Conservation (phyloP, 2,797 vertebrate species). For the Pangasius djambal region DNA sequence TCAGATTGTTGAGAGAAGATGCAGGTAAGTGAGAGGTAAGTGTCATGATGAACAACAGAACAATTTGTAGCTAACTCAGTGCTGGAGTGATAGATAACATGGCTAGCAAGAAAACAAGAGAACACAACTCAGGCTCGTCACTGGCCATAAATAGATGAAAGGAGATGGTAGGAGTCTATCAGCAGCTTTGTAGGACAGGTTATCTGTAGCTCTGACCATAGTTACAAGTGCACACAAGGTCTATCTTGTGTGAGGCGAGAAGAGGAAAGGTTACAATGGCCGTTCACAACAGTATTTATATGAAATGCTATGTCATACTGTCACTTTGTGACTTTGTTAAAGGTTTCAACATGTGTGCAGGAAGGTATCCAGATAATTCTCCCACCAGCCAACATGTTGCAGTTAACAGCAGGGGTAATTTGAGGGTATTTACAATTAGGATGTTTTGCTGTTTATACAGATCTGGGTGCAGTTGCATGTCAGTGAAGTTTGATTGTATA, state of each 20-base stretch:
- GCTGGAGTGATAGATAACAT: not conserved
- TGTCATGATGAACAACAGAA: not conserved
- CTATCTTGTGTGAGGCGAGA: not conserved
- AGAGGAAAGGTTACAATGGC: not conserved
- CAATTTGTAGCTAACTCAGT: not conserved
- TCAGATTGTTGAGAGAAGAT: not conserved
- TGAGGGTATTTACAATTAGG: too few relatives aligned
- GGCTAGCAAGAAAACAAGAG: not conserved
- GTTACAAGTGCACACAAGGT: not conserved
- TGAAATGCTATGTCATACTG: not conserved
- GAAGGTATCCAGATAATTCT: not conserved
- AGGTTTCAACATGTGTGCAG: not conserved
- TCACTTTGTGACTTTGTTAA: not conserved
- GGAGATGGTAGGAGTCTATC: not conserved
- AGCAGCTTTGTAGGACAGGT: not conserved
- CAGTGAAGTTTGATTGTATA: too few relatives aligned
- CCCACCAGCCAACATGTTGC: too few relatives aligned
- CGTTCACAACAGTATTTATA: not conserved
- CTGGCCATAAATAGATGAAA: not conserved
- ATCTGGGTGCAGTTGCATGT: too few relatives aligned
- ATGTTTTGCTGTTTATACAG: too few relatives aligned
- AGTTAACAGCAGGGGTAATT: too few relatives aligned
- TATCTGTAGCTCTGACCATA: not conserved
- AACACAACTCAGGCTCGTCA: not conserved
- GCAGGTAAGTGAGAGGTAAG: constrained; percentile 5